Evolutionary conservation across 1,140 invertebrate species (phyloP), one percentile per base, ranked within the genome.

Genomic region (Venturia canescens): DNA sequence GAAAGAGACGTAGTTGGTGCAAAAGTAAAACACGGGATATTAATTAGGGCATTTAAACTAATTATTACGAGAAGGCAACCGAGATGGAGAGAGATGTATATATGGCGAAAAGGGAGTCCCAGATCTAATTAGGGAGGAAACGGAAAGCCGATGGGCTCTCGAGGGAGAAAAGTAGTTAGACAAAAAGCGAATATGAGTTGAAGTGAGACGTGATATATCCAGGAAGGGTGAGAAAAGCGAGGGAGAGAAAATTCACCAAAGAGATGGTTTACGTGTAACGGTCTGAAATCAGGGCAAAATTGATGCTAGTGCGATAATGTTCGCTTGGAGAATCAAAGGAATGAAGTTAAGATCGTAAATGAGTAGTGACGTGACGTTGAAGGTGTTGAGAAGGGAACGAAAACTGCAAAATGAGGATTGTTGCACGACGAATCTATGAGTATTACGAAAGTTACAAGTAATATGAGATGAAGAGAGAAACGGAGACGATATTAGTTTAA

Each of bases 21-120:
- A 81, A 84, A 87, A 87, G 86, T 87, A 85, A 87, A 86, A 86
- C 83, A 86, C 66, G 83, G 81, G 81, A 85, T 85, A 85, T 86
- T 86, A 85, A 86, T 86, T 85, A 84, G 83, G 82, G 81, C 83
- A 85, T 85, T 86, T 84, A 85, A 84, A 84, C 84, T 83, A 86
- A 85, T 84, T 84, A 82, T 84, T 80, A 80, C 78, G 63, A 60
- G 50, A 23, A 53, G 71, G 13, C 44, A 26, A 63, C n/a, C 60
- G 60, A 26, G 60, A 63, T 53, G 50, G 27, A 63, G 23, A 63
- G 23, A 11, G 15, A 31, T 29, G 9, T 63, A n/a, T 50, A 34
- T 38, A 77, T 9, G 29, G 9, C 75, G 48, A 31, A n/a, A 74
- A 3, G 38, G 75, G 57, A 77, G 75, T 77, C 75, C 75, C 75